Base-by-base conservation (phyloP, 2,113 vertebrate genomes). In the Brachypodius melanocephalos region DNA sequence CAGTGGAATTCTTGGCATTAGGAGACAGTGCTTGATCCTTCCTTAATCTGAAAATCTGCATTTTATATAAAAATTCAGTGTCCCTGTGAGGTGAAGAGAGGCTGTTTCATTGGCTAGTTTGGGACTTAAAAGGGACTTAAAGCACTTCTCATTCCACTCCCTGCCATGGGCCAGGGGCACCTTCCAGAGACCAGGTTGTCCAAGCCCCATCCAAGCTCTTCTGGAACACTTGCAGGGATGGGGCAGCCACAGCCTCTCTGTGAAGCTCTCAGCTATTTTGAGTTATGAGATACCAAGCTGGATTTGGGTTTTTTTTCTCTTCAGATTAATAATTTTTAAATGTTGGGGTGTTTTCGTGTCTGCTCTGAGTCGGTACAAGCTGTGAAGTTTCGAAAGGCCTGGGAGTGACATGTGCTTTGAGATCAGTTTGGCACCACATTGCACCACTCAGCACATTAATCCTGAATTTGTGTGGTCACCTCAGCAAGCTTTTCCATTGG, bases 361-460 rank as follows among this genome's bases (percentile, higher is more conserved):
- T 72, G 38, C 67, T 62, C 49, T 20, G 52, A 51, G 66, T 38
- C 21, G 6, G 31, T 63, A 55, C 1, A 4, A 95, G 80, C 96
- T 32, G 65, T 5, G 29, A 80, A 90, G 86, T 86, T 92, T 83
- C 9, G 0, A 25, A 51, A 80, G 38, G 55, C 48, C 26, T 10
- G 49, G 43, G 73, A 40, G 8, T 17, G 12, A 29, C 5, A 12
- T 24, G 85, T 73, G 85, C 88, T 92, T 93, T 1, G 15, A 81
- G 84, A 29, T 74, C 43, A 8, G 89, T 59, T 32, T 65, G 34
- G 88, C 95, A 80, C 54, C 95, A 69, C 12, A 34, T 65, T 0
- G 4, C 86, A 66, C 71, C 90, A 66, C 92, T 90, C 78, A 29
- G 85, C 90, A 21, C 49, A 26, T 94, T 62, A 69, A 88, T 90